phyloP scores from a whole-genome alignment of 2,888 invertebrate species.

The Bugulina stolonifera region DNA sequence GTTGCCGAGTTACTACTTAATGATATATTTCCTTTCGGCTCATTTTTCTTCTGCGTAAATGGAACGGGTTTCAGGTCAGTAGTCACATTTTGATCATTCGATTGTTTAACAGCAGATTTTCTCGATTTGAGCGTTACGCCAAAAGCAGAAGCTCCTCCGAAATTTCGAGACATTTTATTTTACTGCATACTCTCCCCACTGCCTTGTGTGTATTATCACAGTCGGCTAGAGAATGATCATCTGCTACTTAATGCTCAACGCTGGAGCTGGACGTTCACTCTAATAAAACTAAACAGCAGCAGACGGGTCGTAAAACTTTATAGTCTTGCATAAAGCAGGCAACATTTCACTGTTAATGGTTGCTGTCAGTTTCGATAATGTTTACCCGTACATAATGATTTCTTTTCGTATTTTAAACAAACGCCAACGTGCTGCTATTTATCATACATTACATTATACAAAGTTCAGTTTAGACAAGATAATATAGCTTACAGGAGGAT shows the following conservation, averaged over 20 bases:
- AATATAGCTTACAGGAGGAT: too few species aligned
- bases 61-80: not conserved
- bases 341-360: not conserved
- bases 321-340: not conserved
- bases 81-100: not conserved
- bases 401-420: not conserved
- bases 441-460: not conserved
- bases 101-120: not conserved
- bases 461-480: not conserved
- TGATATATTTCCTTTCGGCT: too few species aligned
- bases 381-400: not conserved
- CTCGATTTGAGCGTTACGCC: not conserved
- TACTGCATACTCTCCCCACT: not conserved
- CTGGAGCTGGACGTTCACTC: too few species aligned
- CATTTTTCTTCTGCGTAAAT: not conserved
- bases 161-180: constrained; percentile 15
- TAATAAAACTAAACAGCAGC: not conserved
- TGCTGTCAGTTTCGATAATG: not conserved
- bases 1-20: not conserved
- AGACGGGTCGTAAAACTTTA: not conserved
- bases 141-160: not conserved
- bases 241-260: too few species aligned
- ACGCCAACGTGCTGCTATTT: not conserved
- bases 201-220: too few species aligned
- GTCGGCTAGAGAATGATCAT: too few species aligned